phyloP scores from a whole-genome alignment of 1,140 invertebrate genomes.

The Lepidurus couesii region DNA sequence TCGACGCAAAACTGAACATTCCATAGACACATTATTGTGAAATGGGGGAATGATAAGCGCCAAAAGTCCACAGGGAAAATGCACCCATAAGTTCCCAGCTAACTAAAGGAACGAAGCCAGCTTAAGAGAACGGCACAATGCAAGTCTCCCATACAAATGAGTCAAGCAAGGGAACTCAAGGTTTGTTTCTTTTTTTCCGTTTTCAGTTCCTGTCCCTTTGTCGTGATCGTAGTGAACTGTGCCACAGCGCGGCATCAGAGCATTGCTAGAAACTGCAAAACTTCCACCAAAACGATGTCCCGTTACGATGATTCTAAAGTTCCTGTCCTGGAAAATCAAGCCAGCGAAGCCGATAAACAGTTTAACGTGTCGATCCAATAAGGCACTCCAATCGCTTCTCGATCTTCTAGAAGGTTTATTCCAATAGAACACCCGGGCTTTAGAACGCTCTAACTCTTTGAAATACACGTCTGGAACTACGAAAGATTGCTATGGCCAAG shows the following conservation, averaged over 20 bases:
- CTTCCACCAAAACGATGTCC: neutral
- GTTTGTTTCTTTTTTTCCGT: conserved; percentile 1
- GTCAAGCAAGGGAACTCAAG: conserved; percentile 5
- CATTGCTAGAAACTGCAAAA: neutral
- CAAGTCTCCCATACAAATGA: conserved; percentile 9
- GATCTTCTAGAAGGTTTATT: too few relatives aligned
- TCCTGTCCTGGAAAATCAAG: neutral
- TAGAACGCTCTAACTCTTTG: neutral
- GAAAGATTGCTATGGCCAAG: neutral
- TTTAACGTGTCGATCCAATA: neutral
- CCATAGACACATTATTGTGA: neutral
- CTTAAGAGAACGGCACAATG: neutral
- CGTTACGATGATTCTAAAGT: neutral
- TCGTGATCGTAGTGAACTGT: neutral
- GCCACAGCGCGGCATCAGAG: neutral
- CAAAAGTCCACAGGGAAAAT: too few relatives aligned
- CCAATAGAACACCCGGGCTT: too few relatives aligned
- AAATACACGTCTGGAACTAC: neutral
- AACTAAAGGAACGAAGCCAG: neutral
- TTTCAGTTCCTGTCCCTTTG: neutral
- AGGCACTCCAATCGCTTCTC: neutral
- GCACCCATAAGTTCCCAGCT: neutral
- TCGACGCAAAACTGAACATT: neutral
- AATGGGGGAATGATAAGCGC: too few relatives aligned
- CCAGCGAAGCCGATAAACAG: neutral